Evolutionary conservation across 2,113 vertebrate genomes (phyloP), one percentile per base, ranked within the genome.

Genomic region (Poicephalus gulielmi): DNA sequence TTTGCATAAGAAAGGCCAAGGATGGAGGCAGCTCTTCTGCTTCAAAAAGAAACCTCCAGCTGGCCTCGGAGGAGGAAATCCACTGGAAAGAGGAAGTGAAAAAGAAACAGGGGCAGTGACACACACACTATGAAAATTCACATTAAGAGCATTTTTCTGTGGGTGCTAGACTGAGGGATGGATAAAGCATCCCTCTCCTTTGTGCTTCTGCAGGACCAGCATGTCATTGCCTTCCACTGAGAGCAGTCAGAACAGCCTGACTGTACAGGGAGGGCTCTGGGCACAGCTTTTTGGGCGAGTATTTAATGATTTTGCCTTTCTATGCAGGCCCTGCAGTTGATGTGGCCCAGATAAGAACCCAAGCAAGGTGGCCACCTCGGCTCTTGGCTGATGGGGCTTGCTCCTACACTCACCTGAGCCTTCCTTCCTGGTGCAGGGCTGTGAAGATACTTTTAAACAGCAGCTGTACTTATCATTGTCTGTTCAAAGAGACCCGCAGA

Each of bases 61-160:
- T 88, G 59, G 20, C 19, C 28, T 25, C 1, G 0, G 25, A 81
- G 47, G 33, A 88, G 66, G 93, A 96, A 95, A 93, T 52, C 15
- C n/a, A 43, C 52, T 30, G 57, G 11, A 70, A 93, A 91, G 66
- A 20, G 37, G 96, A 96, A 97, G 74, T n/a, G 69, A 90, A 66
- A 96, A 52, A 49, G n/a, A 39, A 91, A 17, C 6, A 0, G 3
- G 24, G 64, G 23, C 81, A 10, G 12, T n/a, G 52, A 13, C 23
- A 23, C 3, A 20, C 6, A 3, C 2, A 2, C 50, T 39, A 30
- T 0, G 1, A 60, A 25, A 75, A 79, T 79, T 50, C 87, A 22
- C 50, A 49, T 6, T 9, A 6, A 60, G 55, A 75, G 33, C 20
- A 16, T 31, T 89, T 91, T 76, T 30, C 66, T 69, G 62, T 35